A percentile compares a stretch with the other conserved stretches of the same genome.
Conservation (phyloP, 1,140 invertebrate genomes). For the Tetragonula clypearis region DNA sequence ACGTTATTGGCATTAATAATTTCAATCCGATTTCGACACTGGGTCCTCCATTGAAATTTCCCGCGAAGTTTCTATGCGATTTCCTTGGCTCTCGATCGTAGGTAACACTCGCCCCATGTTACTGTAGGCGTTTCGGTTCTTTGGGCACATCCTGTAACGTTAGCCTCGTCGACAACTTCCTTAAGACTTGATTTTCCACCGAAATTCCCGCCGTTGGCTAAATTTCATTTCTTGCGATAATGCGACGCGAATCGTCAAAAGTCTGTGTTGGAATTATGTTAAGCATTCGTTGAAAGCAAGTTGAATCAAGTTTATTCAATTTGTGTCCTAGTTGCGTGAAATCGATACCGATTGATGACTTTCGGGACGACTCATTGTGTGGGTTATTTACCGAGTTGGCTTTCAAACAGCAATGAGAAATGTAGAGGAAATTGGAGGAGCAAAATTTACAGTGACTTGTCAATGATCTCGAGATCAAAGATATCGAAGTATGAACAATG, state of each 20-base stretch:
- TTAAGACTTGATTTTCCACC: slow-evolving; percentile 28
- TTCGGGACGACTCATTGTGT: too few species aligned
- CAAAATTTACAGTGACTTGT: too few species aligned
- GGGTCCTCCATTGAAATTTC: slow-evolving; percentile 41
- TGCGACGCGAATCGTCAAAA: background rate
- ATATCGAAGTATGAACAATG: too few species aligned
- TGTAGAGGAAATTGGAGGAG: too few species aligned
- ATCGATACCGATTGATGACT: too few species aligned
- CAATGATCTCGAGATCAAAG: too few species aligned
- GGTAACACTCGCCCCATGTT: slow-evolving; percentile 10
- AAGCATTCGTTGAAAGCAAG: too few species aligned
- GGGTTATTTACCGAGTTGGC: too few species aligned
- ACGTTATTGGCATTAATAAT: slow-evolving; percentile 44
- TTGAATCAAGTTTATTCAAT: too few species aligned
- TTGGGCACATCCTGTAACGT: slow-evolving; percentile 31
- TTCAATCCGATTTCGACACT: slow-evolving; percentile 25
- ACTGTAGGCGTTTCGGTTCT: slow-evolving; percentile 4
- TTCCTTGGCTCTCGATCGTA: slow-evolving; percentile 37
- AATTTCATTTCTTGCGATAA: background rate
- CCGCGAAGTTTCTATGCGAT: slow-evolving; percentile 52
- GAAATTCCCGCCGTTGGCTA: slow-evolving; percentile 29
- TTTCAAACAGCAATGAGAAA: too few species aligned
- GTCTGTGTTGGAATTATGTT: too few species aligned
- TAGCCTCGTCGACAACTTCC: slow-evolving; percentile 39
- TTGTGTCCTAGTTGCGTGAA: too few species aligned